These are phyloP conservation scores for Brevimyrus niger DNA, from an alignment of 2,113 vertebrate species.

Conservation along the genomic window DNA sequence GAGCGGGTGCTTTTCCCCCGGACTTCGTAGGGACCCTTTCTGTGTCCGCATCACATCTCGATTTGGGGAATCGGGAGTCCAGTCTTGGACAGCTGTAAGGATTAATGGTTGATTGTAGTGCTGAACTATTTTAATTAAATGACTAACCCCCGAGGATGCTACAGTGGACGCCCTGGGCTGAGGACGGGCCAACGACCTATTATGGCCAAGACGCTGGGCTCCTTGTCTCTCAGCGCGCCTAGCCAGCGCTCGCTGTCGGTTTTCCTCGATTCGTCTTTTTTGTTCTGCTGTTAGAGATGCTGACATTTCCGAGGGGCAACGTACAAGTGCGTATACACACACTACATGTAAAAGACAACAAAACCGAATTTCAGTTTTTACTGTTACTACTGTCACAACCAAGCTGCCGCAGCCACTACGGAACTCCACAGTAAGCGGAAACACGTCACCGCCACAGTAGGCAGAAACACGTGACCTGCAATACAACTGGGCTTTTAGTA, in stretches of 20 bases:
- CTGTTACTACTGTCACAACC: no score
- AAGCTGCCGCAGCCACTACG: no score
- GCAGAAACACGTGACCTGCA: no score
- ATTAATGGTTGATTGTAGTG: neutral
- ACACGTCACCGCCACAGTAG: no score
- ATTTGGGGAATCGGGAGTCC: neutral
- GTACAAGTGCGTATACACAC: neutral
- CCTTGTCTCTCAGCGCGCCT: slow-evolving; percentile 77
- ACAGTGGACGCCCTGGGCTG: no score
- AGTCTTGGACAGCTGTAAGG: no score
- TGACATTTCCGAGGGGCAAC: slow-evolving; percentile 60
- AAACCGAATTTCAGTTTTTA: neutral
- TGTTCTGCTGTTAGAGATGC: slow-evolving; percentile 78
- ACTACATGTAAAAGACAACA: neutral
- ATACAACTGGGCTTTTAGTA: no score
- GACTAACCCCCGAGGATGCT: neutral
- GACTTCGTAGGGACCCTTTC: neutral
- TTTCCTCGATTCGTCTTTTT: slow-evolving; percentile 80
- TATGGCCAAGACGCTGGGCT: neutral
- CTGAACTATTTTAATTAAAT: neutral
- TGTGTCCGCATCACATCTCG: neutral
- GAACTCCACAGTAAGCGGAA: no score
- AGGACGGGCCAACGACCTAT: neutral
- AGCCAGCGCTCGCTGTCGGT: slow-evolving; percentile 77
- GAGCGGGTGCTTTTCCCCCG: neutral